Evolutionary conservation across 2,888 invertebrate species (phyloP), one percentile per base, ranked within the genome.

Genomic region (Plusia festucae): DNA sequence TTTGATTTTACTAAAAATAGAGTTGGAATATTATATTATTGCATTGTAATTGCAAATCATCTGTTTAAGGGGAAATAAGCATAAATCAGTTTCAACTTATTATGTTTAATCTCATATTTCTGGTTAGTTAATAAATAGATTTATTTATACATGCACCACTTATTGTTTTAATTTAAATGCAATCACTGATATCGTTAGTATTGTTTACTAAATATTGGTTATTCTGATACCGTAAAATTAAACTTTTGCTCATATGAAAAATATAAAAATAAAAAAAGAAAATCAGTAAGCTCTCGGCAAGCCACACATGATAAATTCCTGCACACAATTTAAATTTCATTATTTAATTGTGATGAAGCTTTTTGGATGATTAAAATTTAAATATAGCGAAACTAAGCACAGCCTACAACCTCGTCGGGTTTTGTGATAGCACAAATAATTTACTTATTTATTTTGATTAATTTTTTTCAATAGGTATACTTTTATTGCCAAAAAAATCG

Each of bases 251-350:
- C 46, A 70, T 63, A 71, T 59, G 62, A 71, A 75, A 76, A 73
- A 79, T 83, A 83, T 73, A 82, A 82, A 83, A 77, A 76, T 83
- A 77, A 68, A 78, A 82, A 83, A 81, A 40, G n/a, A 40, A n/a
- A 57, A 24, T 59, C 49, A 53, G 27, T 52, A 72, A 73, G 63
- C 56, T 65, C 59, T 40, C 40, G 6, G n/a, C 5, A n/a, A 40
- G n/a, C 40, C 49, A 64, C 40, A 60, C 24, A 55, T 65, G 16
- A 18, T 57, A 24, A 53, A 62, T 62, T 66, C 55, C 52, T 60
- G 65, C 70, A 70, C 60, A 58, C 60, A 70, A 60, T 61, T 67
- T 63, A 11, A 40, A 55, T 49, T 52, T n/a, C 34, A 60, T 58
- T 22, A 15, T 3, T 24, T 13, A 8, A 13, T 18, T 53, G 22